Evolutionary conservation across 2,113 vertebrate genomes (phyloP).

Genomic region (Ptilorrhoa leucosticta): DNA sequence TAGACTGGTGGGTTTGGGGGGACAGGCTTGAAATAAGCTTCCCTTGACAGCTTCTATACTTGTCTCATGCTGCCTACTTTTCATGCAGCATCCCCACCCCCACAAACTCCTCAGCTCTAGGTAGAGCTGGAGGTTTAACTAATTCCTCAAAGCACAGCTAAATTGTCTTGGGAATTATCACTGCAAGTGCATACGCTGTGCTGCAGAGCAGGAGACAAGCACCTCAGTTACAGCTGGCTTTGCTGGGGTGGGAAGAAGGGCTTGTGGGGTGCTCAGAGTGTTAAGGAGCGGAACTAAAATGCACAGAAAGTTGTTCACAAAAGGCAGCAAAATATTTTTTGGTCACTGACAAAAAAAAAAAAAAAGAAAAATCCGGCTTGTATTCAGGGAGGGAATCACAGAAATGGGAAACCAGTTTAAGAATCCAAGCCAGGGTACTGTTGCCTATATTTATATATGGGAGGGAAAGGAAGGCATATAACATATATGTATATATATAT

Average conservation of each 20-base stretch:
- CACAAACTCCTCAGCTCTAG: background rate
- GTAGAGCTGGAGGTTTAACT: constrained; percentile 3
- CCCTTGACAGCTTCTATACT: constrained; percentile 46
- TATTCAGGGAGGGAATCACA: background rate
- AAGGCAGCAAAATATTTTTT: background rate
- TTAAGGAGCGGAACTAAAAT: background rate
- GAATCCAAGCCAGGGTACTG: background rate
- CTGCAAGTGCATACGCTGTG: rapidly evolving
- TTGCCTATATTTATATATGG: background rate
- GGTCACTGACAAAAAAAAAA: background rate
- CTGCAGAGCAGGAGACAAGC: background rate
- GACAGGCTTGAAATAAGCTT: constrained; percentile 34
- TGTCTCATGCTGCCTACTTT: background rate
- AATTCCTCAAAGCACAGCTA: background rate
- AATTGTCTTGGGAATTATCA: background rate
- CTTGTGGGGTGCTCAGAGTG: background rate
- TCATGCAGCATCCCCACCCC: background rate
- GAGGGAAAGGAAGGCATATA: background rate
- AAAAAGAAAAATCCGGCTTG: background rate
- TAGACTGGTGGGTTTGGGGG: constrained; percentile 39
- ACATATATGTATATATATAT: background rate
- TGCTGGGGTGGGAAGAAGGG: background rate
- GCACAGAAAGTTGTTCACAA: background rate
- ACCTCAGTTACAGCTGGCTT: background rate
- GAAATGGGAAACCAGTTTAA: background rate